Evolutionary conservation across 2,113 vertebrate genomes (phyloP).

Genomic region (Acinonyx jubatus): DNA sequence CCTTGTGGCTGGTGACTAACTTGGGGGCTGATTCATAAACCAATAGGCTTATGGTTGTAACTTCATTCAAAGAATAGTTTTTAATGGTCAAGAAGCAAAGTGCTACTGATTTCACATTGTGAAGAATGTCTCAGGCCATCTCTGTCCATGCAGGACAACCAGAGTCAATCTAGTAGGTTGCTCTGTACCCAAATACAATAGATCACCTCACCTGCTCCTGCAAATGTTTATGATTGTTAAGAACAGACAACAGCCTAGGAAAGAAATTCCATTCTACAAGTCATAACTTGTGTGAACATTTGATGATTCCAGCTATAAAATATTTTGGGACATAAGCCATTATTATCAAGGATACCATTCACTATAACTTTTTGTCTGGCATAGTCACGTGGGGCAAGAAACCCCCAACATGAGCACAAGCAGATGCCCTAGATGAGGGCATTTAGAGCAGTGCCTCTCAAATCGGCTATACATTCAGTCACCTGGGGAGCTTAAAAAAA

Average conservation of each 20-base stretch:
- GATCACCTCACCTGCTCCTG: background rate
- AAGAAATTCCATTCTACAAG: conserved; percentile 13
- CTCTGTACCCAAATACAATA: conserved; percentile 2
- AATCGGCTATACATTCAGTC: background rate
- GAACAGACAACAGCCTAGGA: conserved; percentile 4
- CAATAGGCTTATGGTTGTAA: background rate
- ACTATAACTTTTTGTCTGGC: background rate
- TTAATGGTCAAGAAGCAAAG: background rate
- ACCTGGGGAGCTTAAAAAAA: background rate
- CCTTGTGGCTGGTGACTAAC: conserved; percentile 38
- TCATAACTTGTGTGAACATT: background rate
- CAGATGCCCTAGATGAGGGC: background rate
- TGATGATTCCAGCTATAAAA: conserved; percentile 26
- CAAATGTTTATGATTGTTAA: conserved; percentile 26
- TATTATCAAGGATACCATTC: conserved; percentile 16
- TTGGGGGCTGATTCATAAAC: conserved; percentile 9
- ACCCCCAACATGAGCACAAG: background rate
- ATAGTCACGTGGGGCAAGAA: background rate
- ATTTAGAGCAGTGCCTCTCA: conserved; percentile 13
- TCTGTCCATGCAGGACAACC: background rate
- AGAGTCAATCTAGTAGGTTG: conserved; percentile 4
- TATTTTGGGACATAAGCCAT: background rate
- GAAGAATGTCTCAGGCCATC: background rate
- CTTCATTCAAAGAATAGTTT: conserved; percentile 12
- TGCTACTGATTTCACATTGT: background rate